Conservation (phyloP, 2,113 vertebrate genomes). For the Strigops habroptila region DNA sequence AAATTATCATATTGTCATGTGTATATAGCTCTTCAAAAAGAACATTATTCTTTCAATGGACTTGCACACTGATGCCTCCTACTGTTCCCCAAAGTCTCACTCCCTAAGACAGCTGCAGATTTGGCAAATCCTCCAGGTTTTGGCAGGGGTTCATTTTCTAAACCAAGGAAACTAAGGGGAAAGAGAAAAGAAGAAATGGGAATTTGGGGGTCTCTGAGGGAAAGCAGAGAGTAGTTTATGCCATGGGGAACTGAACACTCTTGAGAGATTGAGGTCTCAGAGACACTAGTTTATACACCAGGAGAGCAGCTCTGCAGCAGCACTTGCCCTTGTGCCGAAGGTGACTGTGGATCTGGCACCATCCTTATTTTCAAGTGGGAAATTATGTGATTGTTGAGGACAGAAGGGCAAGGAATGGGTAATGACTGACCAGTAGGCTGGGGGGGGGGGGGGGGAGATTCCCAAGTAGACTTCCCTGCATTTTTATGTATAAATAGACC, state of each 20-base stretch:
- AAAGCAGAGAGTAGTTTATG: not conserved
- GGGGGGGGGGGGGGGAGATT: not conserved
- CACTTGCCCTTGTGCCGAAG: not conserved
- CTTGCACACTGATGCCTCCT: not conserved
- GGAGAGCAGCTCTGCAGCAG: not conserved
- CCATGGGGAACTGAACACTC: not conserved
- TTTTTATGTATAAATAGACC: not conserved
- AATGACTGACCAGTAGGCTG: rapidly evolving
- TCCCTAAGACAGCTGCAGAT: not conserved
- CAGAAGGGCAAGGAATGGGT: rapidly evolving
- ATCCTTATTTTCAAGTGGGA: not conserved
- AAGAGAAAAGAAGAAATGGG: not conserved
- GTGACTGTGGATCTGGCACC: not conserved
- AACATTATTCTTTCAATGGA: not conserved
- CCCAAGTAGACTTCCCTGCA: too few relatives aligned
- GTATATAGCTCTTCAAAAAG: not conserved
- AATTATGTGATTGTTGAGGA: not conserved
- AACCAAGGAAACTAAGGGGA: not conserved
- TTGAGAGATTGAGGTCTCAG: too few relatives aligned
- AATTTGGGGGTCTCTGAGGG: not conserved
- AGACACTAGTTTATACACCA: not conserved
- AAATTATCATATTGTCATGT: not conserved
- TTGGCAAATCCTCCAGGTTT: not conserved
- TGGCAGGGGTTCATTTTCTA: not conserved
- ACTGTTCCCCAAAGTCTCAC: not conserved